Evolutionary conservation across 1,140 invertebrate species (phyloP), one percentile per base, ranked within the genome.

Genomic region (Olivierus martensii): DNA sequence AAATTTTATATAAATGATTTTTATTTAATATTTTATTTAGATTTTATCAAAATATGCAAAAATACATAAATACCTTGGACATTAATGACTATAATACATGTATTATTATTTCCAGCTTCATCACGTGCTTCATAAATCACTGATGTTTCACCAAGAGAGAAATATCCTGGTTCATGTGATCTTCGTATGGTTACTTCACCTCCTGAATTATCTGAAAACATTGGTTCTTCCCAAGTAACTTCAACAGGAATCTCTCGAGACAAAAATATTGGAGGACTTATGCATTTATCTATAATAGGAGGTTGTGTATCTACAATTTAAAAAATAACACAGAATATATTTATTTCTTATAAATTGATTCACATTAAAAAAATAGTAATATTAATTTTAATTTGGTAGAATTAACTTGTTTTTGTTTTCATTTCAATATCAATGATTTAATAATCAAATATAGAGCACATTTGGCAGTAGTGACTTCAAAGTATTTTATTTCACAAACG

Each of bases 171-270:
- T 19, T 70, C 66, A 52, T 72, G 70, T 4, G 71, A 71, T 49
- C 67, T 60, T 14, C 63, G 64, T 0, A 78, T 63, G 46, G 56
- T 64, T 0, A 76, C 60, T 0, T 63, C 60, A 36, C 66, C 56
- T 41, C 72, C 74, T 0, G 81, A 82, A 66, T 83, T 84, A 59
- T 84, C 81, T 55, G 75, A 76, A 64, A 82, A 79, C 7, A 75
- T 62, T 15, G 81, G 81, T 57, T 80, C 77, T 46, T 79, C 76
- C 79, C 80, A 82, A 5, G 65, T 64, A 1, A 75, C 66, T 34
- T 39, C 22, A 3, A 77, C 67, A 10, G 63, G 64, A 35, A 64
- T 62, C 14, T 70, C 67, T 14, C 65, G 59, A 11, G 71, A 72
- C 3, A 78, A 65, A 55, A 75, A 74, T 17, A 71, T 66, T 3